Conservation (phyloP, 2,113 vertebrate genomes). For the Planiliza haematocheilus region DNA sequence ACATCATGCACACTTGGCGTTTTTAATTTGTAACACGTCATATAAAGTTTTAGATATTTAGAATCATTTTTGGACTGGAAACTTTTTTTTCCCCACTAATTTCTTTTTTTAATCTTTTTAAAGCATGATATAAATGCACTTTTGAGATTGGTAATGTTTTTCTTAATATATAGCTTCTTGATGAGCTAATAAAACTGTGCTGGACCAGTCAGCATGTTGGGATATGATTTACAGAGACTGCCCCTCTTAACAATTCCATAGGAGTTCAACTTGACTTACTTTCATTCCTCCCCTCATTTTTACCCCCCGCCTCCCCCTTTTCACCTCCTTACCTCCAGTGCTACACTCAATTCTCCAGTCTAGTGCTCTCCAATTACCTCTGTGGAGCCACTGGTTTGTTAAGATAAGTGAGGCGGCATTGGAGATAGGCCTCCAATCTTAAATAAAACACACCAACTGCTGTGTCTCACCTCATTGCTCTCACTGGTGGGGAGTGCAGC, state of each 20-base stretch:
- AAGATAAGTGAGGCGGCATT: slow-evolving; percentile 77
- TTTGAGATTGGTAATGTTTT: no score
- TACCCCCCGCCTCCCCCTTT: slow-evolving; percentile 18
- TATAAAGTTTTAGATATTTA: no score
- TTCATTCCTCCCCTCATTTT: slow-evolving; percentile 46
- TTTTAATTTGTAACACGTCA: no score
- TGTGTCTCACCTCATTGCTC: slow-evolving; percentile 73
- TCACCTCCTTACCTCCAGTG: slow-evolving; percentile 51
- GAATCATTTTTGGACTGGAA: no score
- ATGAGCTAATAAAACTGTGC: slow-evolving; percentile 3
- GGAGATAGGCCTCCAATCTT: slow-evolving; percentile 78
- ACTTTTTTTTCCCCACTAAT: no score
- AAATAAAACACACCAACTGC: slow-evolving; percentile 78
- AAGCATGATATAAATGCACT: no score
- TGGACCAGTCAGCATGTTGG: slow-evolving; percentile 12
- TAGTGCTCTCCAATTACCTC: slow-evolving; percentile 80
- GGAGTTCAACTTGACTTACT: slow-evolving; percentile 57
- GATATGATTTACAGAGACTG: slow-evolving; percentile 23
- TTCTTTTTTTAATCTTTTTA: no score
- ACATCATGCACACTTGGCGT: no score
- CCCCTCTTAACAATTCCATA: slow-evolving; percentile 36
- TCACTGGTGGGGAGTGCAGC: slow-evolving; percentile 45
- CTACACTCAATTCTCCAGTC: slow-evolving; percentile 76
- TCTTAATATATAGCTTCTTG: neutral
- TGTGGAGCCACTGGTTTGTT: slow-evolving; percentile 78